Base-by-base conservation (phyloP, 1,140 invertebrate species). In the Zaprionus lachaisei region DNA sequence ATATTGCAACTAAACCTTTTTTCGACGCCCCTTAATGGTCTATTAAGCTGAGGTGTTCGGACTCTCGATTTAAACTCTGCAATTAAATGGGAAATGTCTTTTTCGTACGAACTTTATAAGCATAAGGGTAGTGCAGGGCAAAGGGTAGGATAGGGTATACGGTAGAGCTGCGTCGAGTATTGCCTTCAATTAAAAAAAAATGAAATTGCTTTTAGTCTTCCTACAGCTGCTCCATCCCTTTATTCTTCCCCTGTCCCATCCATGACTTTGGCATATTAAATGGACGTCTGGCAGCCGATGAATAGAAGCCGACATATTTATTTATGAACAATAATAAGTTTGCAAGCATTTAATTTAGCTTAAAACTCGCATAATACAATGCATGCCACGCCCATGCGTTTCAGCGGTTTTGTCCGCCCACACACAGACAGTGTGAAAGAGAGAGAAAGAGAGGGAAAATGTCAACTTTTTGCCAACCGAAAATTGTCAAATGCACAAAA, bases 401-500 rank as follows among this genome's bases (percentile, higher is more conserved):
- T 84, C 60, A 61, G 84, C 72, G 75, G 84, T 79, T 72, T 79
- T 68, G 54, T 62, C 37, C 56, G 38, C 62, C 60, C 20, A 73
- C 63, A 57, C 76, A 51, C 17, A 67, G 14, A 55, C 15, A 57
- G 20, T 49, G 60, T 24, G 24, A 68, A 20, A 44, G 38, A 61
- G 65, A 51, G 54, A 61, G 73, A 22, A 22, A 58, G 12, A 56
- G 56, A 58, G 60, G 55, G 73, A 84, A 78, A 79, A 79, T 90
- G 81, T 90, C 84, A 89, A 85, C 77, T 84, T 84, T 83, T 84
- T 73, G 77, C 73, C 81, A 84, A 81, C 84, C 85, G 49, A 84
- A 87, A 87, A 89, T 87, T 87, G 84, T 87, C 84, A 87, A 87
- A 87, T 87, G 84, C 84, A 87, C 81, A 79, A 75, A 79, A 84